Evolutionary conservation across 2,888 invertebrate genomes (phyloP).

Genomic region (Athetis lepigone): DNA sequence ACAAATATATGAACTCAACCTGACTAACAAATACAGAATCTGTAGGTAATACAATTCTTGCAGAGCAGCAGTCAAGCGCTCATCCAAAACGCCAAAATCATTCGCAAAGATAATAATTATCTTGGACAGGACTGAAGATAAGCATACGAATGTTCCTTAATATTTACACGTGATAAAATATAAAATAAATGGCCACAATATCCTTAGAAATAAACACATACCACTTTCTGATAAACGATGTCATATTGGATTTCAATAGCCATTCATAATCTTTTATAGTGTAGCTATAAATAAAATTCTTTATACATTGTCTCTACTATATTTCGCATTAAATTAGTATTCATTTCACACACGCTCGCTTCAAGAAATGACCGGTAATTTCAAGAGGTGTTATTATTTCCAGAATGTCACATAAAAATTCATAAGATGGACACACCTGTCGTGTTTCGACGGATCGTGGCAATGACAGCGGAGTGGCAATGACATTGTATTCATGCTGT

Average conservation of each 20-base stretch:
- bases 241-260: slow-evolving; percentile 2
- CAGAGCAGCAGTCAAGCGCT: too few species aligned
- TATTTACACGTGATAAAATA: too few species aligned
- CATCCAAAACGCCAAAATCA: too few species aligned
- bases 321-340: slow-evolving; percentile 30
- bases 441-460: slow-evolving; percentile 40
- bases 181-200: too few species aligned
- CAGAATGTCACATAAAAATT: slow-evolving; percentile 57
- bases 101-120: too few species aligned
- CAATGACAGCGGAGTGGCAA: slow-evolving; percentile 9
- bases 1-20: too few species aligned
- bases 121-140: too few species aligned
- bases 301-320: slow-evolving; percentile 18
- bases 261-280: neutral
- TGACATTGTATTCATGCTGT: slow-evolving; percentile 29
- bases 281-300: slow-evolving; percentile 6
- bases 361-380: slow-evolving; percentile 34
- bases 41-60: too few species aligned
- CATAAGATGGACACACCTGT: slow-evolving; percentile 59
- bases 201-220: too few species aligned
- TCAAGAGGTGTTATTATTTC: slow-evolving; percentile 45
- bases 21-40: too few species aligned
- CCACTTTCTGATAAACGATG: neutral
- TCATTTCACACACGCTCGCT: slow-evolving; percentile 18
- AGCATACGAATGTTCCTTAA: too few species aligned